A percentile compares a stretch with the other conserved stretches of the same genome.
Evolutionary conservation across 2,113 vertebrate genomes (phyloP).

Genomic region (Neodon shergylaensis): DNA sequence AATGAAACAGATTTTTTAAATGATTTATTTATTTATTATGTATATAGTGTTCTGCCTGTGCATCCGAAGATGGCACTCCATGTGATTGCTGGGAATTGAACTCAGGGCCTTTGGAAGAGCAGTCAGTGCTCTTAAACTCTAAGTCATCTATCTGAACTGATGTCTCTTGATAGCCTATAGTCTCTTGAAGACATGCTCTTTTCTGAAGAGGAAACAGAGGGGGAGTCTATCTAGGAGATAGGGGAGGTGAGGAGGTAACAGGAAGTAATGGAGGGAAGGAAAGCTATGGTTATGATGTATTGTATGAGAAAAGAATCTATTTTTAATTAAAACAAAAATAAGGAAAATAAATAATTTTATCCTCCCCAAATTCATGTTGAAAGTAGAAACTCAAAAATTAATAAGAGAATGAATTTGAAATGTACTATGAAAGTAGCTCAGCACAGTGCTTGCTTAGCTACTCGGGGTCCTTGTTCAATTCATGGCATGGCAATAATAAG

Average conservation of each 20-base stretch:
- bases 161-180: neutral
- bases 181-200: neutral
- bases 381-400: neutral
- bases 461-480: neutral
- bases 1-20: neutral
- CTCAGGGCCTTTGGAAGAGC: no score
- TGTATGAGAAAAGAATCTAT: neutral
- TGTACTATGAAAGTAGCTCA: neutral
- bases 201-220: neutral
- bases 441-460: no score
- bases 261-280: neutral
- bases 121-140: no score
- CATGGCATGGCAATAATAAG: neutral
- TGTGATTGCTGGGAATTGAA: no score
- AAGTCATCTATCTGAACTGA: no score
- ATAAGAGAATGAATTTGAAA: neutral
- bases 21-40: no score
- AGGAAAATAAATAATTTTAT: neutral
- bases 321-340: neutral
- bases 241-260: neutral
- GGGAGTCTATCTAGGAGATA: neutral
- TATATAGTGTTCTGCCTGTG: no score
- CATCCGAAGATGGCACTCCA: no score
- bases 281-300: neutral
- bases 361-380: neutral